These are phyloP conservation scores for Malachius bipustulatus DNA, from an alignment of 2,888 invertebrate genomes.

Conservation along the genomic window DNA sequence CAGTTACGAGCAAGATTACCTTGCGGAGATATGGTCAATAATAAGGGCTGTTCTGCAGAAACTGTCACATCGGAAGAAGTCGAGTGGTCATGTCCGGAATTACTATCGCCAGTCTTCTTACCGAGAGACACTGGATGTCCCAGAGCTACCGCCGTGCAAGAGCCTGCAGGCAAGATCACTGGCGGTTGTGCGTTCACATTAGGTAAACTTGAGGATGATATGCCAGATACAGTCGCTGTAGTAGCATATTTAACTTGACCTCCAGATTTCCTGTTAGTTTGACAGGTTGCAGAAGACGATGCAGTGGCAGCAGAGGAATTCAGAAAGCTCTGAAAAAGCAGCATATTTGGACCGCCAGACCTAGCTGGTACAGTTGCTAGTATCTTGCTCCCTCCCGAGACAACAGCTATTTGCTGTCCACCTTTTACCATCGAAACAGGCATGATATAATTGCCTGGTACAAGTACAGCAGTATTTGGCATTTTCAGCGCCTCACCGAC, in stretches of 20 bases:
- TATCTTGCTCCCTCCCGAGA: conserved; percentile 54
- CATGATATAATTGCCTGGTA: conserved; percentile 60
- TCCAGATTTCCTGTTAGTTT: conserved; percentile 45
- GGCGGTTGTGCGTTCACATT: conserved; percentile 36
- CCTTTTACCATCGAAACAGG: conserved; percentile 62
- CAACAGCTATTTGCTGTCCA: conserved; percentile 59
- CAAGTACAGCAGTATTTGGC: conserved; percentile 53
- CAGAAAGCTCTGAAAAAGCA: conserved; percentile 54
- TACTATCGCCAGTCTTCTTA: conserved; percentile 34
- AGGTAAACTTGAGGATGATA: conserved; percentile 34
- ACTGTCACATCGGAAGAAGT: conserved; percentile 18
- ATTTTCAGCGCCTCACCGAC: conserved; percentile 53
- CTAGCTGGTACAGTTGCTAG: conserved; percentile 41
- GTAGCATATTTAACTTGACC: conserved; percentile 44
- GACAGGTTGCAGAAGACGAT: no score
- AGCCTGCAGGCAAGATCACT: conserved; percentile 34
- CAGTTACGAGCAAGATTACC: conserved; percentile 20
- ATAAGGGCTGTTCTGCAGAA: conserved; percentile 30
- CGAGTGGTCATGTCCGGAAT: no score
- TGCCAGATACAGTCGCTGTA: conserved; percentile 35
- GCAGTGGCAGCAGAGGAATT: no score
- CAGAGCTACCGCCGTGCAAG: conserved; percentile 32
- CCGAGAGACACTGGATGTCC: conserved; percentile 33
- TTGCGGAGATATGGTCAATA: conserved; percentile 33
- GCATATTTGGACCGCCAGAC: conserved; percentile 46